phyloP scores from a whole-genome alignment of 2,888 invertebrate species.

The Ormyrus pomaceus region DNA sequence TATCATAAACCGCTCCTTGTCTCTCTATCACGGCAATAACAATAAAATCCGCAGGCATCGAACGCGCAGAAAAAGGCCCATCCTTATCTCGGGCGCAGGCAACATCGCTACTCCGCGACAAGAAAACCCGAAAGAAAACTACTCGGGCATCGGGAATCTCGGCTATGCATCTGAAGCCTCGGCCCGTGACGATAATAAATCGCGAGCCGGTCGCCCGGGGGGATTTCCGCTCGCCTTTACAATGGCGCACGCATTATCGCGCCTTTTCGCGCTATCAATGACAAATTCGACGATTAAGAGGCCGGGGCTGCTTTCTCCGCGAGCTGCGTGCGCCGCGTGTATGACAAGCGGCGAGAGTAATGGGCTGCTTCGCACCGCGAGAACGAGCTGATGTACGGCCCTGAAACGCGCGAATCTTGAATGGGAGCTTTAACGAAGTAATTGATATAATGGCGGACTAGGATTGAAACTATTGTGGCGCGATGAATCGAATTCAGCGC shows the following conservation, averaged over 20 bases:
- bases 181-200: slow-evolving; percentile 31
- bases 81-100: no score
- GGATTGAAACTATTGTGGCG: neutral
- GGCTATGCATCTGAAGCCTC: no score
- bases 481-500: no score
- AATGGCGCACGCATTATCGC: slow-evolving; percentile 19
- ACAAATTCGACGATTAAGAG: slow-evolving; percentile 49
- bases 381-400: slow-evolving; percentile 12
- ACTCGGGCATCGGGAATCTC: no score
- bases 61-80: no score
- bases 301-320: slow-evolving; percentile 26
- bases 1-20: no score
- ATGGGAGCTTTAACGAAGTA: slow-evolving; percentile 18
- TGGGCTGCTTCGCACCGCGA: slow-evolving; percentile 4
- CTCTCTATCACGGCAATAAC: no score
- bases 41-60: no score
- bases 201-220: neutral
- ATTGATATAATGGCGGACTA: slow-evolving; percentile 11
- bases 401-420: slow-evolving; percentile 1
- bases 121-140: no score
- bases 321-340: neutral
- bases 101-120: no score
- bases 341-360: slow-evolving; percentile 19
- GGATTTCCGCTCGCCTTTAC: slow-evolving; percentile 5
- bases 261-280: slow-evolving; percentile 35